Percentiles rank a stretch among this genome's conserved stretches.
Conservation (phyloP, 2,888 invertebrate species). For the Orthosia gothica region DNA sequence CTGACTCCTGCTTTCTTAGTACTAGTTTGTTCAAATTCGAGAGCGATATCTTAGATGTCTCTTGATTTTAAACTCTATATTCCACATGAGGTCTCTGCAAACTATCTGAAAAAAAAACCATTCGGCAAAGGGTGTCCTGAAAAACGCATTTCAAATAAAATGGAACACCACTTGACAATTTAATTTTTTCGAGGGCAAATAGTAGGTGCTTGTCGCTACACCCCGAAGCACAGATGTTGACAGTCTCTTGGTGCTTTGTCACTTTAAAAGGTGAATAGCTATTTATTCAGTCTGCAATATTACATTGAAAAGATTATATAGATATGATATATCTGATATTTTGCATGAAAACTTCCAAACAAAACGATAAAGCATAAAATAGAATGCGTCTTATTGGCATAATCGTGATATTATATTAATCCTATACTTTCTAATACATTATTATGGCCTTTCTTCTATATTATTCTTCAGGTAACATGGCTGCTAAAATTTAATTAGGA, state of each 20-base stretch:
- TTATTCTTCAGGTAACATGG: constrained; percentile 8
- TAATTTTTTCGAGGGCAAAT: constrained; percentile 2
- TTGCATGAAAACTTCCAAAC: constrained; percentile 14
- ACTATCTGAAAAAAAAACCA: too few relatives aligned
- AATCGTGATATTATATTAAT: constrained; percentile 49
- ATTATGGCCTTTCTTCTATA: background rate
- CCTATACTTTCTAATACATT: constrained; percentile 33
- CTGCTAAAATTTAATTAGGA: background rate
- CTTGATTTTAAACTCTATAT: constrained; percentile 3
- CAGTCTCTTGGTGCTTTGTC: constrained; percentile 66
- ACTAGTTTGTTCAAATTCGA: constrained; percentile 16
- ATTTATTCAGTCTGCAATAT: constrained; percentile 66
- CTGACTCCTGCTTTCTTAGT: constrained; percentile 1
- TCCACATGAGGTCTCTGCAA: background rate
- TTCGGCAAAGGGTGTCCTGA: too few relatives aligned
- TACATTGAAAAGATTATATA: constrained; percentile 59
- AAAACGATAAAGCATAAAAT: constrained; percentile 36
- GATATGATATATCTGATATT: constrained; percentile 50
- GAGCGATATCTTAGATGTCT: constrained; percentile 6
- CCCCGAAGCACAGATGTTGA: constrained; percentile 68
- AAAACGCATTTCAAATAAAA: background rate
- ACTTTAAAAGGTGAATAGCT: constrained; percentile 68
- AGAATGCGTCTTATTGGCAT: constrained; percentile 38
- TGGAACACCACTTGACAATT: background rate
- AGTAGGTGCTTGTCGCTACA: constrained; percentile 7